phyloP scores from a whole-genome alignment of 2,888 invertebrate genomes.

The Tiliacea aurago region DNA sequence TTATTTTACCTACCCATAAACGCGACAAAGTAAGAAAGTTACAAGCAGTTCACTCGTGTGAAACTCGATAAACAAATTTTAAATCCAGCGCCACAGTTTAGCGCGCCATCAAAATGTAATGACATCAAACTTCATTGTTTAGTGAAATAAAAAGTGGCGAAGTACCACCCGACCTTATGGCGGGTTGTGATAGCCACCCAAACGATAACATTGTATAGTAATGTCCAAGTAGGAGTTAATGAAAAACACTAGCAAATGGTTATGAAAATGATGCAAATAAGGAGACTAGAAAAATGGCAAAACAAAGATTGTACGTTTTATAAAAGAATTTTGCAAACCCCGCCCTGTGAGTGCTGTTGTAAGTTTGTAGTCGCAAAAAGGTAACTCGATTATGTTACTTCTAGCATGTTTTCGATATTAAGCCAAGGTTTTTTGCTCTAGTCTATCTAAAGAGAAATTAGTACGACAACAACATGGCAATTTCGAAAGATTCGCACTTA shows the following conservation, averaged over 20 bases:
- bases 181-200: background rate
- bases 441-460: constrained; percentile 47
- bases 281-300: background rate
- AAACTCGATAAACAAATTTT: constrained; percentile 45
- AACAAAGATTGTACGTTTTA: background rate
- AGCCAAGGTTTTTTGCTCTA: constrained; percentile 16
- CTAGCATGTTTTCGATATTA: constrained; percentile 17
- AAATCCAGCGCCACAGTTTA: constrained; percentile 43
- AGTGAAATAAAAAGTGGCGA: constrained; percentile 61
- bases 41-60: constrained; percentile 16
- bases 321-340: too few relatives aligned
- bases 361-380: constrained; percentile 29
- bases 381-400: constrained; percentile 31
- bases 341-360: constrained; percentile 19
- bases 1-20: constrained; percentile 14
- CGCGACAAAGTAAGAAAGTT: constrained; percentile 17
- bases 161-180: background rate
- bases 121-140: constrained; percentile 59
- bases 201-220: constrained; percentile 21
- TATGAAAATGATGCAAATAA: background rate
- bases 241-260: background rate
- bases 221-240: background rate
- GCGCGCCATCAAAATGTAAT: constrained; percentile 55
- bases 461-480: constrained; percentile 32
- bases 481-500: constrained; percentile 56